Evolutionary conservation across 2,113 vertebrate genomes (phyloP), one percentile per base, ranked within the genome.

Genomic region (Tichodroma muraria): DNA sequence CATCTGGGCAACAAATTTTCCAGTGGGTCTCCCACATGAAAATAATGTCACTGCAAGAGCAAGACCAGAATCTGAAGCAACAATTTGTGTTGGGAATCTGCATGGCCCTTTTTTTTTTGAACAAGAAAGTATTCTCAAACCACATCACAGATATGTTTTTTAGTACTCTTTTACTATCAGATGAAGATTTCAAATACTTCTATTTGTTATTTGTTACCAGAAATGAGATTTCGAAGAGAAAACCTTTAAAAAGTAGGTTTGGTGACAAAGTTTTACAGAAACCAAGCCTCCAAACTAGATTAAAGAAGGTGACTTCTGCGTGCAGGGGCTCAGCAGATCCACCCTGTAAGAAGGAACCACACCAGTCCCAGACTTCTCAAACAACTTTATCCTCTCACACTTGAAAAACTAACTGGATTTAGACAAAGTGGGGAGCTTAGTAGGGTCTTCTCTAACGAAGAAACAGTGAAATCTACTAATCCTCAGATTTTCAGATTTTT

Each of bases 71-170:
- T 49, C 2, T 28, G 52, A 81, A 85, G 15, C 13, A 87, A 52
- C 54, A 81, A 61, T 63, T 73, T 66, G 10, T 23, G 10, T 11
- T 0, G 0, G 16, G 45, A 75, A 85, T 68, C 40, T 42, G 30
- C 50, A 72, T 0, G 0, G 7, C 10, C 7, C 0, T 23, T 33
- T 49, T 31, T 40, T 47, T 66, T 57, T 47, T 18, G 1, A 61
- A 73, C 11, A 84, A 53, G 38, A 38, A 92, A 30, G 6, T 45
- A 70, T 61, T 70, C 70, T 75, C 56, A 64, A 87, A 78, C 28
- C 13, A 79, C 31, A 60, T 47, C 22, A 82, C 50, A 68, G 81
- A 84, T 17, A 65, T 3, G 15, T 61, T 94, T 76, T 56, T 16
- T 66, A 82, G 35, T 54, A 71, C 28, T 71, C 20, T 64, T 79